phyloP scores from a whole-genome alignment of 2,797 vertebrate species.

The Choloepus didactylus region DNA sequence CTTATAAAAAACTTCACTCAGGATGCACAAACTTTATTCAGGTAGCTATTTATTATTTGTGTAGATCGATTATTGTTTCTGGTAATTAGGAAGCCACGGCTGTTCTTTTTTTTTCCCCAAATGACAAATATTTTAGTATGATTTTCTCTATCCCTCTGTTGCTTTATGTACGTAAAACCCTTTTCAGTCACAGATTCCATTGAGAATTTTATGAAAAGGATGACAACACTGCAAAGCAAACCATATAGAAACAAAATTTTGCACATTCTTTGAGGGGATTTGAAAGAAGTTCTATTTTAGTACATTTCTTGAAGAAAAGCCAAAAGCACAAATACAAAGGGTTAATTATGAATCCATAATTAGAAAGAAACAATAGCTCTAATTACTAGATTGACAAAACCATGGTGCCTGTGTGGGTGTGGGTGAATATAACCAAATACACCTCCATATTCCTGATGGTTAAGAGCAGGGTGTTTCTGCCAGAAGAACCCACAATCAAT shows the following conservation, averaged over 20 bases:
- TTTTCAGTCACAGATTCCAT: background rate
- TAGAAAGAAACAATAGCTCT: background rate
- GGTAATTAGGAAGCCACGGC: background rate
- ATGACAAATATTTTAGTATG: background rate
- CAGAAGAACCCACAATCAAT: background rate
- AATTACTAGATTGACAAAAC: background rate
- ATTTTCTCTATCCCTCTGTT: background rate
- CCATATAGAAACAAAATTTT: background rate
- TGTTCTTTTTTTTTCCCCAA: background rate
- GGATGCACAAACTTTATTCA: background rate
- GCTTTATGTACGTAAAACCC: background rate
- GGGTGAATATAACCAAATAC: background rate
- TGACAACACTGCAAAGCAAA: slow-evolving; percentile 27
- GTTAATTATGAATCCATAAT: background rate
- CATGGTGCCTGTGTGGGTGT: background rate
- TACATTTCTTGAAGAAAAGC: background rate
- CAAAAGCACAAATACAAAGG: background rate
- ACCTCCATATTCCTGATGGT: background rate
- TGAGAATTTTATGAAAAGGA: background rate
- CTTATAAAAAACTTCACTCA: background rate
- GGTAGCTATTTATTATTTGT: background rate
- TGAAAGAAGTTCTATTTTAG: background rate
- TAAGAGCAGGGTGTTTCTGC: background rate
- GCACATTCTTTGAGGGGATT: background rate
- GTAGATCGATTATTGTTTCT: background rate